These are phyloP conservation scores for Megaceryle maxima DNA, from an alignment of 2,113 vertebrate species.

Conservation along the genomic window DNA sequence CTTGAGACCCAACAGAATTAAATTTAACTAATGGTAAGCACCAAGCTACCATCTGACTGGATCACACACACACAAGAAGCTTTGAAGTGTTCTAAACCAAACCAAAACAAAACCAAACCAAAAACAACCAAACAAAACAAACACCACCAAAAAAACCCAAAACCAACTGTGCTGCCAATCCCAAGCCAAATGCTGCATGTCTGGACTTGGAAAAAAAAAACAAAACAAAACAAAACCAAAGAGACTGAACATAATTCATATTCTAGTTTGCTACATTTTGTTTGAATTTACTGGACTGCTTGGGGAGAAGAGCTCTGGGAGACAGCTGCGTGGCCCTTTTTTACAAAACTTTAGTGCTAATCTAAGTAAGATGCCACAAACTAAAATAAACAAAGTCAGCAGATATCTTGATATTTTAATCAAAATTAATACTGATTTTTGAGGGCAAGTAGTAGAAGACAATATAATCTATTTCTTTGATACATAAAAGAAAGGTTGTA, in stretches of 20 bases:
- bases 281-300: neutral
- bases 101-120: too few relatives aligned
- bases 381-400: neutral
- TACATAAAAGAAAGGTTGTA: neutral
- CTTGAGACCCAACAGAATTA: neutral
- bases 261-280: neutral
- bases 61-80: neutral
- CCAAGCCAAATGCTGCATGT: neutral
- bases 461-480: neutral
- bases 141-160: neutral
- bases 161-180: neutral
- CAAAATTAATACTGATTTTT: neutral
- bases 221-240: neutral
- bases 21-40: neutral
- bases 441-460: neutral
- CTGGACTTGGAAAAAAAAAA: neutral
- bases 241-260: neutral
- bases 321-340: neutral
- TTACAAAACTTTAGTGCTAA: neutral
- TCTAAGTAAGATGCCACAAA: too few relatives aligned
- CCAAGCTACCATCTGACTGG: neutral
- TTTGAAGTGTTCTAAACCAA: neutral
- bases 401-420: neutral
- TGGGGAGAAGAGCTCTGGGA: neutral
- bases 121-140: neutral